phyloP scores from a whole-genome alignment of 2,113 vertebrate genomes.

The Natator depressus region DNA sequence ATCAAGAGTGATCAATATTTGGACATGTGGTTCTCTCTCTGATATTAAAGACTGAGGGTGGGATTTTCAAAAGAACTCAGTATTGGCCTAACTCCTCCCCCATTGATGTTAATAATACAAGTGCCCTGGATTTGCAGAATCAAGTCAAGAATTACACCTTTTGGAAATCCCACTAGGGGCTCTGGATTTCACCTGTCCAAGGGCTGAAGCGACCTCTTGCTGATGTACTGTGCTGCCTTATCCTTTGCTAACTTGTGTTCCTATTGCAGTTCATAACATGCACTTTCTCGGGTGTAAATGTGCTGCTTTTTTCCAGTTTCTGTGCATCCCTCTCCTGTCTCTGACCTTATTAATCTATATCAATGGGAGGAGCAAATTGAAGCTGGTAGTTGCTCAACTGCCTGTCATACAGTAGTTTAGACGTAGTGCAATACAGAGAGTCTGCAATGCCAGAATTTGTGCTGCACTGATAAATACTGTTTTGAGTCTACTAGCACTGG shows the following conservation, averaged over 20 bases:
- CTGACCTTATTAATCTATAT: not conserved
- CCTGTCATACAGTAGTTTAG: not conserved
- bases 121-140: no score
- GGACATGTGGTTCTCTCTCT: no score
- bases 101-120: no score
- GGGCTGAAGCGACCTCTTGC: not conserved
- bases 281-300: fast-evolving
- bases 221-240: not conserved
- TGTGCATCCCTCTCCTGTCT: not conserved
- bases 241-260: not conserved
- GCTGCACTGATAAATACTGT: not conserved
- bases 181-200: not conserved
- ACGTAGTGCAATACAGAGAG: no score
- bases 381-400: not conserved
- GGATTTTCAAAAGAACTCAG: no score
- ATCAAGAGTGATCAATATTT: no score
- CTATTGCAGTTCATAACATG: not conserved
- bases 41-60: no score
- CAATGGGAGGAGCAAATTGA: not conserved
- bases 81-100: no score
- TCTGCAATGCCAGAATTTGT: no score
- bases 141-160: not conserved
- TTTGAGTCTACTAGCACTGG: not conserved
- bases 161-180: not conserved
- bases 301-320: not conserved